Evolutionary conservation across 2,888 invertebrate genomes (phyloP), one percentile per base, ranked within the genome.

Genomic region (Trichopoda pennipes): DNA sequence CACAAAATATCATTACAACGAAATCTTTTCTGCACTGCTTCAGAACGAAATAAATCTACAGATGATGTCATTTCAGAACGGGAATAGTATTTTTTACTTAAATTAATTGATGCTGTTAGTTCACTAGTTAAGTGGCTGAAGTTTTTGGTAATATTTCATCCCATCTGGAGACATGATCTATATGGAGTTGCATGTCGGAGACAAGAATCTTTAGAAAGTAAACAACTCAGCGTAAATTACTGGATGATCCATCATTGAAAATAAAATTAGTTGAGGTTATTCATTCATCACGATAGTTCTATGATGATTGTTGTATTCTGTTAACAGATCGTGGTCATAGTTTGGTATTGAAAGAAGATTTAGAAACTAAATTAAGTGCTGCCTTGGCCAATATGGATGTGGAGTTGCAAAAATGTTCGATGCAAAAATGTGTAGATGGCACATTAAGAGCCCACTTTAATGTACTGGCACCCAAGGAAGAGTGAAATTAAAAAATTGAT

Each of bases 81-180:
- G 1, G 91, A 91, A 72, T 90, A 89, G 58, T 91, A 91, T 85
- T 86, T 91, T 2, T 92, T 98, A 2, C 92, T 96, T 7, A 94
- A 94, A 51, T 94, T 98, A 88, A 94, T 98, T 23, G 97, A 98
- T 89, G 95, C 95, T 38, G 93, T 96, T 64, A 95, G 96, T 77
- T 94, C 95, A 0, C 93, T 98, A n/a, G 95, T 97, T n/a, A 96
- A 97, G 91, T 95, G 95, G 93, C 95, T 95, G 3, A 93, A 93
- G 86, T 91, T 93, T 85, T 91, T 95, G 47, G 93, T 94, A 53
- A 94, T 95, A 85, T 94, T 94, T 21, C 93, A 95, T 90, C 93
- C 94, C 51, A 92, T 92, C 44, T 90, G 95, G 47, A 95, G 95
- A 85, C 93, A 94, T n/a, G 94, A 95, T 87, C 92, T 97, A 38